phyloP scores from a whole-genome alignment of 2,888 invertebrate genomes.

The Rapana venosa region DNA sequence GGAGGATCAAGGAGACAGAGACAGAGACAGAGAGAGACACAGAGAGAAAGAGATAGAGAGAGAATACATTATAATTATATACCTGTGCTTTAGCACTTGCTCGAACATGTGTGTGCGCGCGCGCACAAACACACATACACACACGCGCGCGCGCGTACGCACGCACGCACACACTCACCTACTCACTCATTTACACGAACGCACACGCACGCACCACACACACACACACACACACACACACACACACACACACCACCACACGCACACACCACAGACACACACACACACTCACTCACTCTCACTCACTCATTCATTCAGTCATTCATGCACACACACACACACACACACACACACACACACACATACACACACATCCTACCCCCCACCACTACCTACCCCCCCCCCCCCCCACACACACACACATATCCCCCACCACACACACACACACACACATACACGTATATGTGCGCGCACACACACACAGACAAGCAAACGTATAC shows the following conservation, averaged over 20 bases:
- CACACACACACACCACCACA: background rate
- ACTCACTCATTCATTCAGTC: too few species aligned
- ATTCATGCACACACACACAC: background rate
- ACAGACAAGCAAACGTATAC: too few species aligned
- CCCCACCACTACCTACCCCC: too few species aligned
- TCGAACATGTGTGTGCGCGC: too few species aligned
- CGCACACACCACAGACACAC: too few species aligned
- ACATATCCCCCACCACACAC: background rate
- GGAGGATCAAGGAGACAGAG: background rate
- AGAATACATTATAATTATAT: background rate
- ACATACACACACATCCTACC: background rate
- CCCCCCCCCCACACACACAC: background rate
- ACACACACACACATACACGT: background rate
- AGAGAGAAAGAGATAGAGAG: constrained; percentile 19
- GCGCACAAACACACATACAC: background rate
- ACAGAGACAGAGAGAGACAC: constrained; percentile 25
- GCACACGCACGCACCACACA: background rate
- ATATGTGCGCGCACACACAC: background rate
- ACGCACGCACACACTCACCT: background rate
- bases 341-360: background rate
- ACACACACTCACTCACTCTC: too few species aligned
- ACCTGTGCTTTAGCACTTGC: too few species aligned
- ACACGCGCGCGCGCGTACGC: background rate
- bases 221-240: background rate
- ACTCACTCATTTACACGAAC: background rate